Evolutionary conservation across 1,140 invertebrate species (phyloP).

Genomic region (Pseudobourletiella spinata): DNA sequence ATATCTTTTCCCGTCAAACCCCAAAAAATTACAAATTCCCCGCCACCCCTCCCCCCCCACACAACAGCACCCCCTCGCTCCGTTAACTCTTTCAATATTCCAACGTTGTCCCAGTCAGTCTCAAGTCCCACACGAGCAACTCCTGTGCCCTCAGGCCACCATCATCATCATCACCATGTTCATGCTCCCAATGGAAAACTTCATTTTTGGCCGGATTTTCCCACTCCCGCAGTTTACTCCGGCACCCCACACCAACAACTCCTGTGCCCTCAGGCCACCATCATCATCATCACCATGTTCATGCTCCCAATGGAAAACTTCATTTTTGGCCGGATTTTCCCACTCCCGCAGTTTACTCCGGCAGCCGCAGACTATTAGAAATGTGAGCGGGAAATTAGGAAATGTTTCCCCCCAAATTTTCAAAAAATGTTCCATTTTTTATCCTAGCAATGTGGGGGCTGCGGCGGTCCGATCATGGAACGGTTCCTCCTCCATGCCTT

Average conservation of each 20-base stretch:
- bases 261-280: not conserved
- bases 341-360: not conserved
- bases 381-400: not conserved
- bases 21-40: not conserved
- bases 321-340: too few relatives aligned
- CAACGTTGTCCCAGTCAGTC: too few relatives aligned
- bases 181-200: too few relatives aligned
- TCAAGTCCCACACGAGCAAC: too few relatives aligned
- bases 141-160: not conserved
- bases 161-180: not conserved
- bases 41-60: not conserved
- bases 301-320: too few relatives aligned
- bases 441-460: conserved; percentile 44
- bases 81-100: too few relatives aligned
- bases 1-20: not conserved
- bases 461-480: conserved; percentile 71
- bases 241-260: too few relatives aligned
- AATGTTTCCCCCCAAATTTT: not conserved
- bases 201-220: too few relatives aligned
- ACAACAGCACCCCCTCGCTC: not conserved
- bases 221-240: not conserved
- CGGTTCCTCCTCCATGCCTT: conserved; percentile 75
- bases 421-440: not conserved
- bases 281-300: not conserved
- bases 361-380: not conserved